These are phyloP conservation scores for Eidolon dupreanum DNA, from an alignment of 2,797 vertebrate genomes.

Conservation along the genomic window DNA sequence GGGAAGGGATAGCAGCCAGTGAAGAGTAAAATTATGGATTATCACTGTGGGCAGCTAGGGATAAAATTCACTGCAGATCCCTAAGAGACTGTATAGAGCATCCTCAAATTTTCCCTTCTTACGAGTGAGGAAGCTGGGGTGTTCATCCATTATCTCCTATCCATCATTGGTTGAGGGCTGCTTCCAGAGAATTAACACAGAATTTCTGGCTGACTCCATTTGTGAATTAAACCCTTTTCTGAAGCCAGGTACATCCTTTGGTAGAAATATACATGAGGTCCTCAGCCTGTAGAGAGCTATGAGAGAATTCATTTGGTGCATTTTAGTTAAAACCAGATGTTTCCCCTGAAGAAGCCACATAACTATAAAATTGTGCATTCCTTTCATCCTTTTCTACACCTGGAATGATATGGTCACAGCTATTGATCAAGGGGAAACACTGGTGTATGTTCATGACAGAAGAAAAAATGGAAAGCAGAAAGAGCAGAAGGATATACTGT, in stretches of 20 bases:
- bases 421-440: neutral
- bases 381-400: neutral
- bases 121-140: neutral
- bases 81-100: neutral
- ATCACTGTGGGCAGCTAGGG: neutral
- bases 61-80: neutral
- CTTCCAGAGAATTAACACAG: neutral
- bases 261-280: neutral
- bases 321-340: neutral
- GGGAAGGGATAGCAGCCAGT: rapidly evolving
- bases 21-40: neutral
- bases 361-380: neutral
- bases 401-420: neutral
- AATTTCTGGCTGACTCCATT: neutral
- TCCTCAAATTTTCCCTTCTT: rapidly evolving
- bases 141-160: neutral
- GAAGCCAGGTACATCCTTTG: neutral
- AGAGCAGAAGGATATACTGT: neutral
- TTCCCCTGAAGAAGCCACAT: neutral
- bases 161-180: neutral
- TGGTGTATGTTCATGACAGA: neutral
- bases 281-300: neutral
- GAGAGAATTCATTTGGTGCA: neutral
- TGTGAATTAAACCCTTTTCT: neutral
- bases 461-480: neutral